Evolutionary conservation across 2,797 vertebrate genomes (phyloP), one percentile per base, ranked within the genome.

Genomic region (Hipposideros larvatus): DNA sequence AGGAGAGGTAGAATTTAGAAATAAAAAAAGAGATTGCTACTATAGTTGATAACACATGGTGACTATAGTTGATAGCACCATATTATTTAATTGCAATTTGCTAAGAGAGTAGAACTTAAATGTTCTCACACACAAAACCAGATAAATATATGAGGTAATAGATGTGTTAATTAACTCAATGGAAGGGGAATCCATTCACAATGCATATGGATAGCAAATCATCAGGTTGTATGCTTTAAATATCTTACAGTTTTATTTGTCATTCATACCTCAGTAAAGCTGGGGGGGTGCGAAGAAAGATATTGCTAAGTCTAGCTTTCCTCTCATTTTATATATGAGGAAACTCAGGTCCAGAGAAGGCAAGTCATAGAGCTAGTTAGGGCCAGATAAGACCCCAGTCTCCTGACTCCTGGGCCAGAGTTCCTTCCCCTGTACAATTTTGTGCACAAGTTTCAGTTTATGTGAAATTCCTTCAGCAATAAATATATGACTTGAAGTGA

Each of bases 391-490:
- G 78, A 80, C 71, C 4, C 10, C 31, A 83, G 65, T 68, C 41
- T 90, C 61, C 14, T 21, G 21, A 68, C 24, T 57, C 63, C 34
- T 80, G 28, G 28, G 68, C n/a, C 65, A 79, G 63, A 48, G 31
- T 63, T 86, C 34, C 34, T 59, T 73, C 13, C 28, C 19, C 15
- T 24, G 14, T 37, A 79, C 4, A 95, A 91, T 24, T 88, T 21
- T 74, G 46, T 66, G 11, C 28, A 77, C 31, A 93, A 26, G 28
- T 95, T 90, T 94, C n/a, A 68, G n/a, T 73, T 96, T 86, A 79
- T 43, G 15, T 68, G 13, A 92, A 86, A 94, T 79, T 83, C 21
- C 26, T 96, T 96, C 86, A 65, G 48, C 77, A 94, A 84, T 68
- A 87, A 94, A 94, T 63, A 74, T 4, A 74, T 68, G 55, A 28